Evolutionary conservation across 2,888 invertebrate species (phyloP), one percentile per base, ranked within the genome.

Genomic region (Lasioglossum calceatum): DNA sequence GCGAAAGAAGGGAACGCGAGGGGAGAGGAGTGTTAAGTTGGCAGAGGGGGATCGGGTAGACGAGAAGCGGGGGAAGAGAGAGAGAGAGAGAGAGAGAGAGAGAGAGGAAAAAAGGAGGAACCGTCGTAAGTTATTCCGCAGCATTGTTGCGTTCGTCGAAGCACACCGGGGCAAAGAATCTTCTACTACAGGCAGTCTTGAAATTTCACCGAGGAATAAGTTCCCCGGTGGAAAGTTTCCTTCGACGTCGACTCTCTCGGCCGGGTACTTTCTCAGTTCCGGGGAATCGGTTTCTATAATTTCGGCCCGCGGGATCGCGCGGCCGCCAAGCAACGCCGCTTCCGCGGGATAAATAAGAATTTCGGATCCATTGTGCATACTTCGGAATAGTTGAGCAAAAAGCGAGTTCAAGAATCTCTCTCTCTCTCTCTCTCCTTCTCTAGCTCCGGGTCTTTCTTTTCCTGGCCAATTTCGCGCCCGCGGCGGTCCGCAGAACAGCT

Each of bases 51-150:
- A 32, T 16, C 58, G 32, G 16, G 64, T 16, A 14, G 61, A 61
- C 32, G 32, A 64, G 64, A 27, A 32, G 32, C 27, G 27, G 61
- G 27, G 61, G 27, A 5, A 14, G 61, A 61, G n/a, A 3, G n/a
- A 54, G 19, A 54, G 32, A 32, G 32, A 23, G 23, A 23, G 23
- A 54, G 10, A 23, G n/a, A 27, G 0, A 8, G 27, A 42, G 32
- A 47, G 27, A 36, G n/a, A 32, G 27, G 42, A 23, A 61, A 36
- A 16, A 44, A 39, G 19, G 27, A 42, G 61, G 47, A 64, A 67
- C 39, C 74, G 47, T 83, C 67, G 79, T 85, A 84, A 64, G 75
- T 76, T 84, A 84, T 82, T 84, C 79, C 67, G n/a, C 58, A 77
- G 82, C 71, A 84, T 85, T 79, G 79, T 79, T 85, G 64, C 72